phyloP scores from a whole-genome alignment of 37 sponge, comb jelly and placozoan genomes.

The Aplysina aerophoba region DNA sequence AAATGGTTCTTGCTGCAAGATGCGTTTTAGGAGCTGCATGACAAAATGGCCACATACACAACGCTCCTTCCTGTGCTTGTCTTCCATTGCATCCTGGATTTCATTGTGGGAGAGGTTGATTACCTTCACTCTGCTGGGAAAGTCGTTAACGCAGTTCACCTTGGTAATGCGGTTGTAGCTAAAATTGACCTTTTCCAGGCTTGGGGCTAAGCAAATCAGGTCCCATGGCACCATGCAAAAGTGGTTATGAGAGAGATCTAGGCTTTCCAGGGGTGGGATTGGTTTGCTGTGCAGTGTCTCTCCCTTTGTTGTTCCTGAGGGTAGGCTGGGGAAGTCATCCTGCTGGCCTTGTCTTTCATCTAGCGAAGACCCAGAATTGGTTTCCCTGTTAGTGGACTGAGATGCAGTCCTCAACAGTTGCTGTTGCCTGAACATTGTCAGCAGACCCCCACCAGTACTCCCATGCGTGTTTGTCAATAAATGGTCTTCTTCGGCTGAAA shows the following conservation, averaged over 20 bases:
- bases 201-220: constrained; percentile 74
- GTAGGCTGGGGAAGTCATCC: too few relatives aligned
- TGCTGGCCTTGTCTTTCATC: too few relatives aligned
- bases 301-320: too few relatives aligned
- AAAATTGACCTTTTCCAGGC: constrained; percentile 62
- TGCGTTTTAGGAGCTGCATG: neutral
- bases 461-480: too few relatives aligned
- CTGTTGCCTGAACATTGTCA: too few relatives aligned
- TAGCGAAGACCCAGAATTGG: too few relatives aligned
- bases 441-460: too few relatives aligned
- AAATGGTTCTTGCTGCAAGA: neutral
- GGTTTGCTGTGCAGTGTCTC: neutral
- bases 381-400: too few relatives aligned
- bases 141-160: constrained; percentile 49
- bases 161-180: constrained; percentile 31
- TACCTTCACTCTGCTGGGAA: constrained; percentile 37
- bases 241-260: constrained; percentile 70
- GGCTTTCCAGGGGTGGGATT: constrained; percentile 7
- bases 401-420: too few relatives aligned
- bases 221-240: constrained; percentile 67
- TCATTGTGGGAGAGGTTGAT: constrained; percentile 38
- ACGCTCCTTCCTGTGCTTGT: neutral
- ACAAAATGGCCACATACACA: constrained; percentile 1
- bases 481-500: too few relatives aligned
- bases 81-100: neutral